Base-by-base conservation (phyloP, 2,888 invertebrate species). In the Acleris sparsana region DNA sequence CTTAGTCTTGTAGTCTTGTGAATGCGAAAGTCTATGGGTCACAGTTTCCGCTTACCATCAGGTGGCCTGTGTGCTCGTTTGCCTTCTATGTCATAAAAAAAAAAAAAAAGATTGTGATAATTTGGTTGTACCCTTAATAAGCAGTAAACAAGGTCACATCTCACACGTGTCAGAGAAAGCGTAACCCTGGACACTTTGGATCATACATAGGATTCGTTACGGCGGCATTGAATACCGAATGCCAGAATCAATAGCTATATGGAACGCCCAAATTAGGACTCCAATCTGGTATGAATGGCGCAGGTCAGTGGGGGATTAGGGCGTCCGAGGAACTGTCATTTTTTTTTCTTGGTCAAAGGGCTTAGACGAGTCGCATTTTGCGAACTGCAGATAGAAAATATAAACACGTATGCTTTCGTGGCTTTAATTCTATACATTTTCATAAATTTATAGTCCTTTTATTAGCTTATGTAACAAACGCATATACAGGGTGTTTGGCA, bases 221-320 rank as follows among this genome's bases (percentile, higher is more conserved):
- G 64, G 53, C n/a, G 18, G 33, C 53, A 64, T 64, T 60, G 53
- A 60, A 49, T 20, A 53, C 48, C 16, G 22, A 25, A 51, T 25
- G 52, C 44, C 52, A 43, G 53, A 64, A 53, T 53, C 53, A 59
- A 59, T 48, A 53, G 48, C 53, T 53, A 48, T 18, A 60, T 64
- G 43, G 63, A 48, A 46, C 58, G 64, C 49, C 64, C 64, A 64
- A 64, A 64, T 64, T 64, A 64, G 59, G 64, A 64, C 43, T 60
- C 64, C 59, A 60, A 59, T 60, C 64, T 43, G n/a, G 53, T 59
- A 25, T 22, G 17, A n/a, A 53, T 53, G 64, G 53, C 25, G 25
- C 53, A 43, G 53, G 13, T 18, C 22, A 20, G 29, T n/a, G 20
- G 9, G 20, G 18, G 18, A 17, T 49, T 17, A 16, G 22, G 39